Evolutionary conservation across 2,797 vertebrate species (phyloP), one percentile per base, ranked within the genome.

Genomic region (Linurgus olivaceus): DNA sequence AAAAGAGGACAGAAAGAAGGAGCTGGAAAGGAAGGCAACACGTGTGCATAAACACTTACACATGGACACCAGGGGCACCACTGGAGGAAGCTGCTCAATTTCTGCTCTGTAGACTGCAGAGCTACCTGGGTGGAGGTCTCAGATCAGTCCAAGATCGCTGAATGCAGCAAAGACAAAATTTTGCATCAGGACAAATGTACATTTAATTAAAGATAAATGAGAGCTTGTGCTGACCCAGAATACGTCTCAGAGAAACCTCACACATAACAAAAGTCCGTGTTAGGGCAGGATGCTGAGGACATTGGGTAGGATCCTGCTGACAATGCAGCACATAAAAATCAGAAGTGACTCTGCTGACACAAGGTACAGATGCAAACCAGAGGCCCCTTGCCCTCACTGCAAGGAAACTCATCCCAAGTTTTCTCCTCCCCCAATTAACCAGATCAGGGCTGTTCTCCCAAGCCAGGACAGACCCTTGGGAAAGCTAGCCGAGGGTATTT

Each of bases 1-100:
- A 93, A 96, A 95, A 93, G 58, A 76, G 71, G 88, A 84, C 61
- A 72, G 78, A 65, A 45, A 75, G 74, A 88, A 74, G 33, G 31
- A 87, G 37, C 50, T 87, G 61, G 50, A 89, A 91, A 71, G 57
- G 88, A 87, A 68, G 35, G 61, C 4, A 0, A 66, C 3, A 2
- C 6, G 1, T 31, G n/a, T 24, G n/a, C 38, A 48, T 87, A 72
- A 92, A 88, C 50, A 88, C 31, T 59, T 31, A 44, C 52, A 40
- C 58, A 55, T 58, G 54, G 20, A 75, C 47, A 54, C 35, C 47
- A 86, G 73, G 25, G 37, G 45, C 48, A 62, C 33, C 45, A 59
- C 52, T 37, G 3, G 8, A 79, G 47, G 45, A 81, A 79, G 45
- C 28, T 47, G 38, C 31, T 81, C 44, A 13, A 33, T 45, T 91